A percentile compares a stretch with the other conserved stretches of the same genome.
Conservation (phyloP, 2,113 vertebrate species). For the Coptodon bakossiorum region DNA sequence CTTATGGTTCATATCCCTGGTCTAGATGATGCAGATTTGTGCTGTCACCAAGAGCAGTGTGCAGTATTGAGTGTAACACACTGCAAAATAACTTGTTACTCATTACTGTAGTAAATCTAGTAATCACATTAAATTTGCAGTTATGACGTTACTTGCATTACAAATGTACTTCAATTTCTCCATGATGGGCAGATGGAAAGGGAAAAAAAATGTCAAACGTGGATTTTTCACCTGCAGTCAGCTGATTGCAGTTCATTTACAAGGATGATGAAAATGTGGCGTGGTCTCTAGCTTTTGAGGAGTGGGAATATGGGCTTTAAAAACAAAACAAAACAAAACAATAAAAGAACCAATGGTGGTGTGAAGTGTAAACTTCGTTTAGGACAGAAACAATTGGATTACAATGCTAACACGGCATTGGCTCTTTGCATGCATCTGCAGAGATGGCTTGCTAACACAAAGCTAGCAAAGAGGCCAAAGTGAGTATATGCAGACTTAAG, state of each 20-base stretch:
- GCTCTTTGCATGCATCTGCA: neutral
- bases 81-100: neutral
- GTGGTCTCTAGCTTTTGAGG: neutral
- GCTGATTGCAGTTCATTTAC: neutral
- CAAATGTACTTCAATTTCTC: neutral
- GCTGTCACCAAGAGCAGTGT: neutral
- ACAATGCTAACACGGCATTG: neutral
- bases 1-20: neutral
- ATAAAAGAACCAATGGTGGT: neutral
- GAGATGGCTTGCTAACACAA: neutral
- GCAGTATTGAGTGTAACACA: neutral
- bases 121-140: neutral
- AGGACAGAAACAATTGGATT: neutral
- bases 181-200: neutral
- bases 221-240: neutral
- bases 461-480: neutral
- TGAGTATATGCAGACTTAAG: neutral
- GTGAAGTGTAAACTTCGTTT: neutral
- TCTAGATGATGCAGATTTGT: neutral
- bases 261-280: neutral
- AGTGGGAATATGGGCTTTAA: neutral
- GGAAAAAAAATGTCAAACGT: neutral
- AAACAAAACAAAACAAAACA: neutral
- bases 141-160: neutral
- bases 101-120: neutral